phyloP scores from a whole-genome alignment of 2,888 invertebrate species.

The Pomacea canaliculata region DNA sequence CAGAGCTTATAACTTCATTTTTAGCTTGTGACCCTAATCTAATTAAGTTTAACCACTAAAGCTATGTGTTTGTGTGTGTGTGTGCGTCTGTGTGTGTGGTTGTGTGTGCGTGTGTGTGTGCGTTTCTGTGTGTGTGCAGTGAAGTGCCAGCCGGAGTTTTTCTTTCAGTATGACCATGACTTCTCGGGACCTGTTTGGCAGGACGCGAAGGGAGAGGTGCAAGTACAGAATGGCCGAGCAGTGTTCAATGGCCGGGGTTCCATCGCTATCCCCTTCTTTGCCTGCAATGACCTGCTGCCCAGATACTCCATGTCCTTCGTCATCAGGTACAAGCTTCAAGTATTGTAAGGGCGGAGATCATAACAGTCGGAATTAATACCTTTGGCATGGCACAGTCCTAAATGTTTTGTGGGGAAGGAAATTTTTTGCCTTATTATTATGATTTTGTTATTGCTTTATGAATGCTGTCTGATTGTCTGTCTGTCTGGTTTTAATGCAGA shows the following conservation, averaged over 20 bases:
- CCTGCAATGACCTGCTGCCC: constrained; percentile 23
- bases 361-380: no score
- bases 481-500: neutral
- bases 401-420: no score
- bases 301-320: constrained; percentile 22
- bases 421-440: no score
- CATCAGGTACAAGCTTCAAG: constrained; percentile 4
- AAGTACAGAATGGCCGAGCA: constrained; percentile 13
- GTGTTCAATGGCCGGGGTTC: constrained; percentile 17
- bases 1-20: no score
- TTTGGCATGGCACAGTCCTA: no score
- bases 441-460: no score
- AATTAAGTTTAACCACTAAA: no score
- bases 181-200: constrained; percentile 22
- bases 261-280: constrained; percentile 22
- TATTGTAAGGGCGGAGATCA: neutral
- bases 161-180: constrained; percentile 15
- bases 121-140: constrained; percentile 1
- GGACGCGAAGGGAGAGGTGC: constrained; percentile 17
- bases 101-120: neutral
- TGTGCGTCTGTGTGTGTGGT: neutral
- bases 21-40: no score
- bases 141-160: constrained; percentile 20
- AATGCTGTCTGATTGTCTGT: no score
- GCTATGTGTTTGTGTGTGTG: no score